Percentiles rank a stretch among this genome's conserved stretches.
These are phyloP conservation scores for Sarcophaga carnaria DNA, from an alignment of 2,888 invertebrate genomes.

Conservation along the genomic window DNA sequence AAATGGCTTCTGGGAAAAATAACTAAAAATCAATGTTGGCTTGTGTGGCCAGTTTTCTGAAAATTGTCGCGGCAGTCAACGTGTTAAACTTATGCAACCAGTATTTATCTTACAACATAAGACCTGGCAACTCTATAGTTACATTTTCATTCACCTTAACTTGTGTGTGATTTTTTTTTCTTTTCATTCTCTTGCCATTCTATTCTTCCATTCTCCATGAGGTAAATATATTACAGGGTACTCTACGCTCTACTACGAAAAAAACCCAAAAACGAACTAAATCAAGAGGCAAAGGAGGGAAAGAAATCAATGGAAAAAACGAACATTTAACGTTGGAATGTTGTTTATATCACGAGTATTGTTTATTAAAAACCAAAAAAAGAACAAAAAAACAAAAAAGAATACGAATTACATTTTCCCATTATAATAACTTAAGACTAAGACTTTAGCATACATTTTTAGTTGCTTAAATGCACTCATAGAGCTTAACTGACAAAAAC, in stretches of 20 bases:
- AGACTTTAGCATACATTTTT: constrained; percentile 62
- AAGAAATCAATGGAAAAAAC: constrained; percentile 5
- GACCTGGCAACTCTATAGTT: not conserved
- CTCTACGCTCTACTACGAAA: not conserved
- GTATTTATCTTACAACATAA: not conserved
- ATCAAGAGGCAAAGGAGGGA: constrained; percentile 9
- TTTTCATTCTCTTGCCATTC: not conserved
- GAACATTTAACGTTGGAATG: constrained; percentile 56
- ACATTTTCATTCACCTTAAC: not conserved
- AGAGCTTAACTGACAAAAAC: not conserved
- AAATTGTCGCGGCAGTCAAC: no score
- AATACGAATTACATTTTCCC: constrained; percentile 53
- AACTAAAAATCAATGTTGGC: no score
- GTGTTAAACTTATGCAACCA: no score
- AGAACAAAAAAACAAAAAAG: constrained; percentile 30
- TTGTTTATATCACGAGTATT: constrained; percentile 66
- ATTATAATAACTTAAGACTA: constrained; percentile 60
- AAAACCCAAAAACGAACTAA: constrained; percentile 8
- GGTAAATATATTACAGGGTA: not conserved
- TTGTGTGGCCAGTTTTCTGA: no score
- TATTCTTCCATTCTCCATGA: not conserved
- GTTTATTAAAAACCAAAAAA: constrained; percentile 60
- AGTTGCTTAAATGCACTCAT: constrained; percentile 41
- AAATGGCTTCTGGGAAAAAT: no score
- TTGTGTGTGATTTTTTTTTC: not conserved